Evolutionary conservation across 1,140 invertebrate species (phyloP).

Genomic region (Delia radicum): DNA sequence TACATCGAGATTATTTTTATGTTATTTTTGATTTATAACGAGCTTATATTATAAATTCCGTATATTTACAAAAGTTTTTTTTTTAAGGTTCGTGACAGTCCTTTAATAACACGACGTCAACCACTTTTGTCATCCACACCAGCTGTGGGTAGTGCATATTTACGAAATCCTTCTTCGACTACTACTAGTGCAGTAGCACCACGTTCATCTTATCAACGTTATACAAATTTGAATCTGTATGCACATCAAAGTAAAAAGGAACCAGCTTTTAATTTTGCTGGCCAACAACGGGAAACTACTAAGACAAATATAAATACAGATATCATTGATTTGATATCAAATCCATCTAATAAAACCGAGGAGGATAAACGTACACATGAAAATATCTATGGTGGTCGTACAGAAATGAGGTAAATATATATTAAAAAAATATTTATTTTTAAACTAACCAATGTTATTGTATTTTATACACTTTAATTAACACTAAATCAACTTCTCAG

Average conservation of each 20-base stretch:
- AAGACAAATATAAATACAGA: background rate
- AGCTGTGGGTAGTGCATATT: conserved; percentile 17
- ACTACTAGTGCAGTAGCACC: background rate
- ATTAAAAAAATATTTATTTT: too few species aligned
- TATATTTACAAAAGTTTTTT: background rate
- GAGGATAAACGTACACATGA: background rate
- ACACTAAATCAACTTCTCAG: too few species aligned
- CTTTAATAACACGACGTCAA: conserved; percentile 34
- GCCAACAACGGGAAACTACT: background rate
- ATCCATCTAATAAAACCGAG: background rate
- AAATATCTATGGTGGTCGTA: background rate
- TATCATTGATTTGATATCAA: conserved; percentile 18
- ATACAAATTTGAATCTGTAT: conserved; percentile 36
- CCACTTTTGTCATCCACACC: conserved; percentile 25
- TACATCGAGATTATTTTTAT: too few species aligned
- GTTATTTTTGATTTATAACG: too few species aligned
- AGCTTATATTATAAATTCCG: too few species aligned
- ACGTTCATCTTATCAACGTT: conserved; percentile 31
- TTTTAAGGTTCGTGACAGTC: conserved; percentile 23
- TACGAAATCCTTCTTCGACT: background rate
- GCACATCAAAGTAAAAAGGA: conserved; percentile 38
- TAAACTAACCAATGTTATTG: too few species aligned
- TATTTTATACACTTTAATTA: too few species aligned
- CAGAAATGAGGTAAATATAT: background rate
- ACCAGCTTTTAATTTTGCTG: conserved; percentile 42